Percentiles rank a stretch among this genome's conserved stretches.
phyloP scores from a whole-genome alignment of 2,113 vertebrate species.

The Anarrhichthys ocellatus region DNA sequence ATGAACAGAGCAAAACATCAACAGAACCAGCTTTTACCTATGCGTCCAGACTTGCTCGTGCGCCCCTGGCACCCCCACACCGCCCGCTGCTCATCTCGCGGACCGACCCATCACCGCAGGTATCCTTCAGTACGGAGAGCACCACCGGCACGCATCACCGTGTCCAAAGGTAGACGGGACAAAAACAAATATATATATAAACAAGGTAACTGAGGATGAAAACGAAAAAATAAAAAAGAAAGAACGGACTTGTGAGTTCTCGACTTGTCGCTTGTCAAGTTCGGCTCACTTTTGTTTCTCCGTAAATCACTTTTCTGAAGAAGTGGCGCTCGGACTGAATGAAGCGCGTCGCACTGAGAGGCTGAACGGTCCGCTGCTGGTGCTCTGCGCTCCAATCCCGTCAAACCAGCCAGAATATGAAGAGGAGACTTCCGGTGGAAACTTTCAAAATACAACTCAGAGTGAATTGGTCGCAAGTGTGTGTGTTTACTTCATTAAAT shows the following conservation, averaged over 20 bases:
- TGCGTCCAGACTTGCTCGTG: constrained; percentile 56
- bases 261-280: not conserved
- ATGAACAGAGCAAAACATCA: not conserved
- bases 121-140: constrained; percentile 29
- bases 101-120: constrained; percentile 53
- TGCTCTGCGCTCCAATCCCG: not conserved
- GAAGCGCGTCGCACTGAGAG: not conserved
- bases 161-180: not conserved
- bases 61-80: constrained; percentile 42
- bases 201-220: not conserved
- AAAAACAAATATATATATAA: not conserved
- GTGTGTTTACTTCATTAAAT: not conserved
- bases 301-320: not conserved
- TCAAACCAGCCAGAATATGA: not conserved
- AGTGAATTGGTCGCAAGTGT: no score
- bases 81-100: constrained; percentile 57
- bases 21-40: constrained; percentile 36
- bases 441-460: constrained; percentile 50
- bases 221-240: not conserved
- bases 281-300: not conserved
- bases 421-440: not conserved
- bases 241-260: not conserved
- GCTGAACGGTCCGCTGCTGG: not conserved
- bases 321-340: constrained; percentile 1
- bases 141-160: constrained; percentile 11